A percentile compares a stretch with the other conserved stretches of the same genome.
These are phyloP conservation scores for Anguilla japonica DNA, from an alignment of 2,113 vertebrate species.

Conservation along the genomic window DNA sequence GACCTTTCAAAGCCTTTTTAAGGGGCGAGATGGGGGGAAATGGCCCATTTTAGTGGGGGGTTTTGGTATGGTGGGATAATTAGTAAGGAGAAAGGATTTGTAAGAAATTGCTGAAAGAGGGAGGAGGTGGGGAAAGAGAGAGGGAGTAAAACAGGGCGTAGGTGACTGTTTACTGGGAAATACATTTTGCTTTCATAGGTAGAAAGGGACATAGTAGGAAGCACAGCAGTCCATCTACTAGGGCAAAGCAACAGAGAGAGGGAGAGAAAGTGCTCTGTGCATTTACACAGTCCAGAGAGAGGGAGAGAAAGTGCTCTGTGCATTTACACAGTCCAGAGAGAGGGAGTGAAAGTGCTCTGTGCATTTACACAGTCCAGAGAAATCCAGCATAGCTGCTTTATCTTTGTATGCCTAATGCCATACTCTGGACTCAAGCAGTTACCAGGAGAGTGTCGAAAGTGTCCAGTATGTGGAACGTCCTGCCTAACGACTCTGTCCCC, in stretches of 20 bases:
- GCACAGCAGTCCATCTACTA: background rate
- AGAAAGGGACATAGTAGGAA: background rate
- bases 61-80: too few species aligned
- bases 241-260: background rate
- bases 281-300: background rate
- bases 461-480: background rate
- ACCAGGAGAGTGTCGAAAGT: too few species aligned
- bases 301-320: background rate
- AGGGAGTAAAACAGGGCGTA: background rate
- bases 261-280: too few species aligned
- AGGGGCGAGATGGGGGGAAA: background rate
- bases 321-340: background rate
- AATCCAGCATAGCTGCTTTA: background rate
- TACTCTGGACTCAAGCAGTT: background rate
- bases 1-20: background rate
- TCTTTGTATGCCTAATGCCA: too few species aligned
- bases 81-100: too few species aligned
- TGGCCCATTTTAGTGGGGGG: too few species aligned
- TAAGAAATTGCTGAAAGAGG: background rate
- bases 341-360: background rate
- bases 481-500: conserved; percentile 28
- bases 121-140: background rate
- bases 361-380: background rate
- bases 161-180: background rate
- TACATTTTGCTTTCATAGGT: too few species aligned